Evolutionary conservation across 2,888 invertebrate species (phyloP).

Genomic region (Microctonus hyperodae): DNA sequence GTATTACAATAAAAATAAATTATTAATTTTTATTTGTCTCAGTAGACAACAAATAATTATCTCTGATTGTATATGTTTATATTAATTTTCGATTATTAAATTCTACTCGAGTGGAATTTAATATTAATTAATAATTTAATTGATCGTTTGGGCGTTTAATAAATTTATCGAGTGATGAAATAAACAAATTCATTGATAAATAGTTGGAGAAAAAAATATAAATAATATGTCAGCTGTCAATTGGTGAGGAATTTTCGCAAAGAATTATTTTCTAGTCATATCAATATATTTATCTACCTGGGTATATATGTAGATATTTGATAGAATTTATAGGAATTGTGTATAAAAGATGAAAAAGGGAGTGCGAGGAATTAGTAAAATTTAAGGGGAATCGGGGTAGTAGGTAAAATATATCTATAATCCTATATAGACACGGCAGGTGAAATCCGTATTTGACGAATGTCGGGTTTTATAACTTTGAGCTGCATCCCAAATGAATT

Average conservation of each 20-base stretch:
- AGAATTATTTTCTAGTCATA: background rate
- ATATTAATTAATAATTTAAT: background rate
- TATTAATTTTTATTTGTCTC: too few relatives aligned
- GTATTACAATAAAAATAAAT: too few relatives aligned
- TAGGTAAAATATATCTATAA: conserved; percentile 27
- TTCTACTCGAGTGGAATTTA: too few relatives aligned
- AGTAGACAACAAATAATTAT: too few relatives aligned
- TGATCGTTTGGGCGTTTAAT: too few relatives aligned
- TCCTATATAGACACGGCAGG: conserved; percentile 46
- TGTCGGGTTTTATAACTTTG: conserved; percentile 49
- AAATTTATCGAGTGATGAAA: too few relatives aligned
- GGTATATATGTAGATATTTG: background rate
- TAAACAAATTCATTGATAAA: background rate
- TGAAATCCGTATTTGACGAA: conserved; percentile 55
- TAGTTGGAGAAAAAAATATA: background rate
- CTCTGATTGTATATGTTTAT: too few relatives aligned
- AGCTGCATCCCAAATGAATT: conserved; percentile 41
- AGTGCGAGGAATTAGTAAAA: conserved; percentile 47
- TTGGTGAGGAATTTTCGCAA: background rate
- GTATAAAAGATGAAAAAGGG: background rate
- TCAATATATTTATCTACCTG: background rate
- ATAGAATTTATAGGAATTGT: conserved; percentile 26
- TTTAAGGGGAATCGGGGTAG: conserved; percentile 41
- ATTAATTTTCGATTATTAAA: too few relatives aligned
- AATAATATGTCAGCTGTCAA: background rate